Conservation (phyloP, 1,140 invertebrate species). For the Littorina saxatilis region DNA sequence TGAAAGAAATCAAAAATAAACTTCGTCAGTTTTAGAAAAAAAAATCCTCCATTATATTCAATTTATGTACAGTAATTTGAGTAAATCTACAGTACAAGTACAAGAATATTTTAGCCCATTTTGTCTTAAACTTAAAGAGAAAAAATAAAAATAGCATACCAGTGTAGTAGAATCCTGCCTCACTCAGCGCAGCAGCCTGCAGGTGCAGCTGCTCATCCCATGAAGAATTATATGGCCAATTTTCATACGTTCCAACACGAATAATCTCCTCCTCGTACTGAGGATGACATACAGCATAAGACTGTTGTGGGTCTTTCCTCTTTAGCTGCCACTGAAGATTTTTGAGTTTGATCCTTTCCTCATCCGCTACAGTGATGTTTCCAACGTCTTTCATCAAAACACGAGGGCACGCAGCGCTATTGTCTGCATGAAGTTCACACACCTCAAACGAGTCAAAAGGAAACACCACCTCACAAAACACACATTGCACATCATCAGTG, state of each 20-base stretch:
- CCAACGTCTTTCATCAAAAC: constrained; percentile 41
- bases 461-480: constrained; percentile 38
- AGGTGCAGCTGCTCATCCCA: not conserved
- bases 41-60: too few species aligned
- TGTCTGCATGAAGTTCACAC: constrained; percentile 17
- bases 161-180: constrained; percentile 48
- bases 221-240: constrained; percentile 37
- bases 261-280: constrained; percentile 34
- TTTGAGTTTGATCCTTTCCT: constrained; percentile 30
- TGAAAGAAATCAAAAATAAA: too few species aligned
- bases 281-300: constrained; percentile 39
- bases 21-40: too few species aligned
- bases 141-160: constrained; percentile 28
- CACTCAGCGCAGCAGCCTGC: constrained; percentile 22
- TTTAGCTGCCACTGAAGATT: constrained; percentile 3
- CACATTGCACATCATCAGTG: constrained; percentile 37
- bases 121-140: too few species aligned
- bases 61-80: too few species aligned
- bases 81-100: too few species aligned
- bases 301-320: not conserved
- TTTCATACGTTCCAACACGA: constrained; percentile 35
- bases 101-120: too few species aligned
- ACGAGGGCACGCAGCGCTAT: constrained; percentile 39
- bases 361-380: constrained; percentile 36
- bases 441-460: constrained; percentile 19